phyloP scores from a whole-genome alignment of 92 coral and sea anemone genomes.

The Porites lobata region DNA sequence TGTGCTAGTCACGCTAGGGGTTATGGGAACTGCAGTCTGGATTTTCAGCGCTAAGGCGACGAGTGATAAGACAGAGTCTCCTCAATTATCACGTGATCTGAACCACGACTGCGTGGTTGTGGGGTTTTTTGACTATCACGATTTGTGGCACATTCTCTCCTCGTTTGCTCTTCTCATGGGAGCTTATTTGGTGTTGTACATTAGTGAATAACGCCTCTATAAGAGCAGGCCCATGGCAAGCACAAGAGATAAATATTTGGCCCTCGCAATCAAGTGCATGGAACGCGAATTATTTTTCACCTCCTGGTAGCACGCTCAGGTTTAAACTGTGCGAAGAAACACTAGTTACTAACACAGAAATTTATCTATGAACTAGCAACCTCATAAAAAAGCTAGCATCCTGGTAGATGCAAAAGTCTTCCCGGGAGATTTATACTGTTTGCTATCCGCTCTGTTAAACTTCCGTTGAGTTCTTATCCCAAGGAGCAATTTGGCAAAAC shows the following conservation, averaged over 20 bases:
- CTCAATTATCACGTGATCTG: slow-evolving; percentile 80
- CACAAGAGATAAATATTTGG: not conserved
- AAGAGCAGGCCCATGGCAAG: not conserved
- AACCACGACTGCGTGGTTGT: slow-evolving; percentile 83
- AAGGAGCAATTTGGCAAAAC: too few species aligned
- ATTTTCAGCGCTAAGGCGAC: slow-evolving; percentile 75
- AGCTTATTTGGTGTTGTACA: slow-evolving; percentile 84
- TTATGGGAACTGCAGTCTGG: slow-evolving; percentile 80
- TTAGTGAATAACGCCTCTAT: slow-evolving; percentile 67
- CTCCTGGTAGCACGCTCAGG: too few species aligned
- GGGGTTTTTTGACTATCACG: slow-evolving; percentile 88
- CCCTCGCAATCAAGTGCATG: too few species aligned
- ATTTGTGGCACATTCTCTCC: slow-evolving; percentile 95
- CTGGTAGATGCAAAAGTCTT: too few species aligned
- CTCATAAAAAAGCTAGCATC: too few species aligned
- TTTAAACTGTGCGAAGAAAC: too few species aligned
- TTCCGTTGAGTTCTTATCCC: too few species aligned
- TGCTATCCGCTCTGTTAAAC: too few species aligned
- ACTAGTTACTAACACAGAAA: too few species aligned
- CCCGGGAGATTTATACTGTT: too few species aligned
- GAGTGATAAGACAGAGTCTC: slow-evolving; percentile 71
- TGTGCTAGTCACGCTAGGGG: slow-evolving; percentile 62
- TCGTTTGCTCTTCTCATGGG: slow-evolving; percentile 93
- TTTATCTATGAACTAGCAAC: too few species aligned
- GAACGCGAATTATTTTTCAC: too few species aligned